Evolutionary conservation across 2,888 invertebrate species (phyloP).

Genomic region (Zygaena filipendulae): DNA sequence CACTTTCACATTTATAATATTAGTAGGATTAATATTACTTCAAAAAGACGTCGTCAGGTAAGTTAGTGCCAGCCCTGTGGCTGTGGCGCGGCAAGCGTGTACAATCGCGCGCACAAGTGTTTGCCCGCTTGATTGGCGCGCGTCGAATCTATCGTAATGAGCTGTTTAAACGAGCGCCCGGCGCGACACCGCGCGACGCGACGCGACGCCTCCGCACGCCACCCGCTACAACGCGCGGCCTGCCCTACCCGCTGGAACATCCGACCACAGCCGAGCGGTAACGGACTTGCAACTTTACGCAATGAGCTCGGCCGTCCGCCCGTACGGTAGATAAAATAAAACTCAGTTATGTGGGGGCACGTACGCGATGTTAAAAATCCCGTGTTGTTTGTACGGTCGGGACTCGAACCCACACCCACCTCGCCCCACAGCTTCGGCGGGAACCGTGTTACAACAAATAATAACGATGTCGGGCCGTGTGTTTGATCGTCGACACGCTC

Average conservation of each 20-base stretch:
- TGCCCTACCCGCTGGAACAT: no score
- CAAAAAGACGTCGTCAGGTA: no score
- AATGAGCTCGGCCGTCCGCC: conserved; percentile 1
- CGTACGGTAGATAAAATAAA: conserved; percentile 20
- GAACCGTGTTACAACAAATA: no score
- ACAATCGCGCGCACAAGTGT: conserved; percentile 12
- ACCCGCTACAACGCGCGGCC: not conserved
- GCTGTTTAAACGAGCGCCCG: conserved; percentile 26
- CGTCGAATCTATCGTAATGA: conserved; percentile 30
- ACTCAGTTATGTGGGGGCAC: conserved; percentile 32
- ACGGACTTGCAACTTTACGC: conserved; percentile 1
- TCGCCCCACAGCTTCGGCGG: no score
- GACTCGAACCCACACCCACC: no score
- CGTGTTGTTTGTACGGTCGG: conserved; percentile 25
- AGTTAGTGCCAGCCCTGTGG: no score
- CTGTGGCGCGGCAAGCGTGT: conserved; percentile 1
- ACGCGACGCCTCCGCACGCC: not conserved
- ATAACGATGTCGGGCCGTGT: no score
- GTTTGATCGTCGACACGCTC: no score
- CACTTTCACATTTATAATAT: no score
- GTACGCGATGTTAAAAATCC: conserved; percentile 31
- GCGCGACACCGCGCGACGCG: no score
- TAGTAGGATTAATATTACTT: no score
- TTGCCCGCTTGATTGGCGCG: conserved; percentile 26
- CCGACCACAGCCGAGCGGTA: no score